Base-by-base conservation (phyloP, 2,888 invertebrate genomes). In the Epinotia brunnichana region DNA sequence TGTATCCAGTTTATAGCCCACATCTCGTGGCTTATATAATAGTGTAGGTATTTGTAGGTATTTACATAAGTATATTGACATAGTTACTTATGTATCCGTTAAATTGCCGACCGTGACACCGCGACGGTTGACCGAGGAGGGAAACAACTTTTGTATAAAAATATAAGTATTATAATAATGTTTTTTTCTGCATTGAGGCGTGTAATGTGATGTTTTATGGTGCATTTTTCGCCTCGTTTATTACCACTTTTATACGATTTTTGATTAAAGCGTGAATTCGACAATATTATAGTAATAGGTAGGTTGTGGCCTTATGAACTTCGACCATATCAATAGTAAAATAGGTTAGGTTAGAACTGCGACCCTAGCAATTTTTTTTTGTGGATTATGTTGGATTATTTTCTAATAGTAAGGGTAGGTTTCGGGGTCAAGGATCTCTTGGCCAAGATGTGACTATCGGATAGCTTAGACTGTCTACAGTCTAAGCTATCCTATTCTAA, bases 11-110 rank as follows among this genome's bases (percentile, higher is more conserved):
- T 9, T 10, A 35, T 53, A 63, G 7, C 71, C 66, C 66, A 41
- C 35, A 67, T 71, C 66, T 5, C 71, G 29, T 71, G 71, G 71
- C 66, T 71, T 71, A 66, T 59, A 44, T 71, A 71, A 71, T 71
- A 17, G 44, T 35, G 17, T 48, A 48, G 48, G 48, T 24, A 70
- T 70, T 59, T 35, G 17, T 48, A 48, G 48, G 48, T 24, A 70
- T 70, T 59, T 71, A 53, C 70, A 70, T 63, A 48, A 29, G 35
- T 71, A 66, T 60, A 66, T 66, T 60, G 66, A 66, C 66, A 66
- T 15, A 56, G 41, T 56, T 61, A 10, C 4, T 61, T 61, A 61
- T 59, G 59, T 57, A 13, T 10, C 62, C 41, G 48, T 41, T 41
- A 44, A 24, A 67, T 39, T 44, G 15, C 17, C 11, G 60, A 15